Evolutionary conservation across 2,888 invertebrate species (phyloP).

Genomic region (Protodeltote pygarga): DNA sequence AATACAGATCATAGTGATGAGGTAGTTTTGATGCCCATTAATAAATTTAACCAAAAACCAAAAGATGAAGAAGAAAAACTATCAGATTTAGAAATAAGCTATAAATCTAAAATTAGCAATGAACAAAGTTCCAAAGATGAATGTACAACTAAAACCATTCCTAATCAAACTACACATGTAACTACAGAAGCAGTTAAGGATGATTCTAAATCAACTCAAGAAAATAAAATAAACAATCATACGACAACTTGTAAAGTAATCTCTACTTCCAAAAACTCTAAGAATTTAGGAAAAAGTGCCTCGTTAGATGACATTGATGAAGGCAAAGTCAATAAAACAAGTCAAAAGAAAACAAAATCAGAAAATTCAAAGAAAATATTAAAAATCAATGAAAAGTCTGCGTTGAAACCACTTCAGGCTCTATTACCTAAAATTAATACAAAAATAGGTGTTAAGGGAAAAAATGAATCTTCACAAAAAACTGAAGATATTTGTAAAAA

Average conservation of each 20-base stretch:
- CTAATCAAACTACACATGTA: not conserved
- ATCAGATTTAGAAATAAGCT: not conserved
- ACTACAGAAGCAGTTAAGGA: conserved; percentile 5
- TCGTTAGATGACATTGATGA: conserved; percentile 36
- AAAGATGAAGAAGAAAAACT: conserved; percentile 1
- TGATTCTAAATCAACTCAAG: conserved; percentile 1
- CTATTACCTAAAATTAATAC: conserved; percentile 19
- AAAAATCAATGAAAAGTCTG: conserved; percentile 9
- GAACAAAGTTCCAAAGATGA: not conserved
- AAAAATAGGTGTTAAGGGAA: conserved; percentile 4
- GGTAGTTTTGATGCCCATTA: not conserved
- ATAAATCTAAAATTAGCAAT: not conserved
- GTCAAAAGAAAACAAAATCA: conserved; percentile 42
- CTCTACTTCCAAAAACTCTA: conserved; percentile 5
- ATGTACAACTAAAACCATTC: not conserved
- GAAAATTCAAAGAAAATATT: conserved; percentile 35
- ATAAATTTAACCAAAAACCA: not conserved
- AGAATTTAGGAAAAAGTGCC: conserved; percentile 41
- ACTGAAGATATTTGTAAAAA: not conserved
- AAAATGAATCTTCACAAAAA: not conserved
- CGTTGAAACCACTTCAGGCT: conserved; percentile 9
- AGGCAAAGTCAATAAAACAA: conserved; percentile 24
- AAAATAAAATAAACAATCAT: not conserved
- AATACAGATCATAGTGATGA: not conserved
- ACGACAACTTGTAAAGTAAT: not conserved